Evolutionary conservation across 2,888 invertebrate genomes (phyloP).

Genomic region (Matsumyia berberina): DNA sequence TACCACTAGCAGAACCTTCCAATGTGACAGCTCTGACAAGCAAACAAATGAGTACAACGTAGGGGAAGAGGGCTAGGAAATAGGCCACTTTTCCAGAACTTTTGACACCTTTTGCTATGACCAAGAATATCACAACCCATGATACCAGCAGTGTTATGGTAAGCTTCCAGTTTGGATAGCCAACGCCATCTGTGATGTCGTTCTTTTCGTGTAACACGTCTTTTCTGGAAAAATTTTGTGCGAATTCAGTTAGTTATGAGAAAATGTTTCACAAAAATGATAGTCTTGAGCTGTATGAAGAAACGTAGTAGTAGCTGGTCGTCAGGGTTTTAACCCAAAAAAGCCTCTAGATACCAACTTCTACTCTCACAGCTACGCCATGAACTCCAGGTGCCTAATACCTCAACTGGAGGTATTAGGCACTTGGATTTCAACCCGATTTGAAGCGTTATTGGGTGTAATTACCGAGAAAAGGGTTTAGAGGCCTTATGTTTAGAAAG

Average conservation of each 20-base stretch:
- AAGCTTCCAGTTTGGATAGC: slow-evolving; percentile 89
- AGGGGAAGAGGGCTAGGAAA: slow-evolving; percentile 95
- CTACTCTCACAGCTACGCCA: too few species aligned
- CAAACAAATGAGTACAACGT: slow-evolving; percentile 90
- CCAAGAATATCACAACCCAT: slow-evolving; percentile 89
- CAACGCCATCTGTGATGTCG: slow-evolving; percentile 83
- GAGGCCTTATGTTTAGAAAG: too few species aligned
- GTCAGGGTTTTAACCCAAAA: too few species aligned
- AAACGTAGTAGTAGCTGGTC: too few species aligned
- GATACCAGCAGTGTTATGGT: slow-evolving; percentile 88
- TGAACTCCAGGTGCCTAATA: too few species aligned
- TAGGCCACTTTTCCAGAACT: slow-evolving; percentile 93
- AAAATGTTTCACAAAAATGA: neutral
- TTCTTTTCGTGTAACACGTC: slow-evolving; percentile 85
- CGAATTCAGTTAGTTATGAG: too few species aligned
- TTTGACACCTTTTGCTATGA: slow-evolving; percentile 90
- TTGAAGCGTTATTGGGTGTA: too few species aligned
- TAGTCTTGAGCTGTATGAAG: too few species aligned
- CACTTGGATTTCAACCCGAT: too few species aligned
- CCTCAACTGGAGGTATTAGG: too few species aligned
- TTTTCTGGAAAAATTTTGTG: slow-evolving; percentile 81
- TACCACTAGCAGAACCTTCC: slow-evolving; percentile 90
- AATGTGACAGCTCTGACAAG: slow-evolving; percentile 88
- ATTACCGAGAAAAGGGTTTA: too few species aligned
- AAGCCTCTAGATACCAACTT: too few species aligned